Conservation (phyloP, 1,140 invertebrate genomes). For the Ceratitis capitata region DNA sequence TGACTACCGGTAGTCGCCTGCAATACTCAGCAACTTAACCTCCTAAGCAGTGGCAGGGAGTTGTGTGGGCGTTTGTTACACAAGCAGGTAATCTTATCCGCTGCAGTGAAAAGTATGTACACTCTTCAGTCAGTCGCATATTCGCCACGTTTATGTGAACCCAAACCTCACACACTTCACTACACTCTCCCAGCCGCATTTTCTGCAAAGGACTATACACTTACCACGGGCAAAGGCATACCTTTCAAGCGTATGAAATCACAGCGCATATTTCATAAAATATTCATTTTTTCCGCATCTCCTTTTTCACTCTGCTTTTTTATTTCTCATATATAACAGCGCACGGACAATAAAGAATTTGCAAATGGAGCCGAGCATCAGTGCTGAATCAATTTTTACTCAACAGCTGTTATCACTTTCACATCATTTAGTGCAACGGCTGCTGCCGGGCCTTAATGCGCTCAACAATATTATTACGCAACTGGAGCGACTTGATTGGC, state of each 20-base stretch:
- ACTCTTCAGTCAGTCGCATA: background rate
- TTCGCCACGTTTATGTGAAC: background rate
- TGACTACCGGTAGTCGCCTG: background rate
- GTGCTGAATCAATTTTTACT: slow-evolving; percentile 13
- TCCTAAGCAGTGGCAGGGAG: background rate
- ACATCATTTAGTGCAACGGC: background rate
- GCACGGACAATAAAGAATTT: background rate
- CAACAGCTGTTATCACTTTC: slow-evolving; percentile 38
- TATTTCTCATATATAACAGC: background rate
- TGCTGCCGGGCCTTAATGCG: background rate
- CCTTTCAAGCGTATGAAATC: background rate
- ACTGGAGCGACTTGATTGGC: slow-evolving; percentile 14
- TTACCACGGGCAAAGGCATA: background rate
- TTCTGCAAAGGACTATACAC: background rate
- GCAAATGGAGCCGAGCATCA: background rate
- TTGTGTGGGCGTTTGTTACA: background rate
- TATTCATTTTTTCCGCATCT: slow-evolving; percentile 17
- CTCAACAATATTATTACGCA: background rate
- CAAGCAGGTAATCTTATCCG: slow-evolving; percentile 25
- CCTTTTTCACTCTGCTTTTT: background rate
- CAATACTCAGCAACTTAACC: background rate
- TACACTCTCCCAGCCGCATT: background rate
- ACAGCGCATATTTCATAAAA: slow-evolving; percentile 29
- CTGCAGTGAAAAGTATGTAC: background rate
- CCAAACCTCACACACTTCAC: too few species aligned